phyloP scores from a whole-genome alignment of 1,140 invertebrate species.

The Cydia fagiglandana region DNA sequence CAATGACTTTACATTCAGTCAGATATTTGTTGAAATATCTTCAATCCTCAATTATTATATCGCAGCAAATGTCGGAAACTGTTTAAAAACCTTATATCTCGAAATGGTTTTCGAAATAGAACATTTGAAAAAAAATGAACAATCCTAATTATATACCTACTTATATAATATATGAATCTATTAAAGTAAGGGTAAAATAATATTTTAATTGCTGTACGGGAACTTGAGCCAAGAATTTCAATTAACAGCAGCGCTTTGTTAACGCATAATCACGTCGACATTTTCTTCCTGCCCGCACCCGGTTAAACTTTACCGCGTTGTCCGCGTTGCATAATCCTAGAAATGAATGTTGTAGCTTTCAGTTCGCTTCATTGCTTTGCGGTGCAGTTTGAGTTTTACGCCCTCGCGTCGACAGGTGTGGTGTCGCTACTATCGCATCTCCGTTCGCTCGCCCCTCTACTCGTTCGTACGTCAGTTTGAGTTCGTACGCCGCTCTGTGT shows the following conservation, averaged over 20 bases:
- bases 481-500: slow-evolving; percentile 54
- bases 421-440: slow-evolving; percentile 54
- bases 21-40: too few relatives aligned
- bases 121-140: too few relatives aligned
- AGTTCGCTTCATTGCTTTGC: slow-evolving; percentile 42
- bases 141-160: too few relatives aligned
- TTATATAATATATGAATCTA: too few relatives aligned
- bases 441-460: slow-evolving; percentile 47
- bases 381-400: slow-evolving; percentile 39
- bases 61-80: too few relatives aligned
- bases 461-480: slow-evolving; percentile 48
- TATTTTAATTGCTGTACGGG: too few relatives aligned
- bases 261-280: slow-evolving; percentile 48
- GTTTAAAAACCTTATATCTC: too few relatives aligned
- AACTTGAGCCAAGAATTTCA: slow-evolving; percentile 45
- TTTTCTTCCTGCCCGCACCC: slow-evolving; percentile 56
- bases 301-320: slow-evolving; percentile 49
- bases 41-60: too few relatives aligned
- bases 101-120: too few relatives aligned
- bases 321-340: slow-evolving; percentile 48
- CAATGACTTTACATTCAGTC: too few relatives aligned
- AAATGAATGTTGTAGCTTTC: slow-evolving; percentile 45
- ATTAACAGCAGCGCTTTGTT: slow-evolving; percentile 43
- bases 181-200: too few relatives aligned
- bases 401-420: slow-evolving; percentile 56